These are phyloP conservation scores for Puffinus mauretanicus DNA, from an alignment of 2,113 vertebrate species.

Conservation along the genomic window DNA sequence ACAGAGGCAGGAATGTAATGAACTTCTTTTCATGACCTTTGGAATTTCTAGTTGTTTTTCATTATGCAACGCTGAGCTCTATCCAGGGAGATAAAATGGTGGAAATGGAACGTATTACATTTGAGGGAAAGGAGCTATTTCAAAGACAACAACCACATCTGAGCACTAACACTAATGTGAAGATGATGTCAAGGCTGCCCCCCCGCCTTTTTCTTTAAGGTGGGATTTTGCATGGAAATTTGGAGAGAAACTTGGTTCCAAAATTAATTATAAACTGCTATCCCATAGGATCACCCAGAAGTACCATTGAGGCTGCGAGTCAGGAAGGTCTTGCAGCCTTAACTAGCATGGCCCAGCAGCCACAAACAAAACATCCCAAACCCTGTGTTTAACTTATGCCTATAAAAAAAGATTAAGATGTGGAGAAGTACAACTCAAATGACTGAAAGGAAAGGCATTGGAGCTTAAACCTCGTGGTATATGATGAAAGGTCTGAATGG, in stretches of 20 bases:
- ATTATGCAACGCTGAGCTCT: background rate
- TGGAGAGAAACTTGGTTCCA: background rate
- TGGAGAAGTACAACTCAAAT: background rate
- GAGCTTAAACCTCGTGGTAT: background rate
- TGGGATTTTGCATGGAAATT: background rate
- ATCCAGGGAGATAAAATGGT: background rate
- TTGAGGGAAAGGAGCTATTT: background rate
- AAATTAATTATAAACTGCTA: background rate
- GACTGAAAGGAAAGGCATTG: background rate
- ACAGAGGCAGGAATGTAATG: background rate
- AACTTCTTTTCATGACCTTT: background rate
- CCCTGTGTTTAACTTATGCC: background rate
- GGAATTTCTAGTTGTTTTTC: slow-evolving; percentile 1
- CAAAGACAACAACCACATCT: background rate
- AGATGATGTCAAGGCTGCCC: background rate
- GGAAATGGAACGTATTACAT: background rate
- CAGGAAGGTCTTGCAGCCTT: background rate
- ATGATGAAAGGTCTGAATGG: background rate
- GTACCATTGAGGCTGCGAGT: background rate
- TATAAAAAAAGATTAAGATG: background rate
- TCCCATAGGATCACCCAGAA: background rate
- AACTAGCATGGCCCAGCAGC: background rate
- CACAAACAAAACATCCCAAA: background rate
- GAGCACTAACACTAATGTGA: background rate
- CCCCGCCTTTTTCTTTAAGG: background rate